Percentiles rank a stretch among this genome's conserved stretches.
Conservation (phyloP, 2,113 vertebrate species). For the Pampusana beccarii region DNA sequence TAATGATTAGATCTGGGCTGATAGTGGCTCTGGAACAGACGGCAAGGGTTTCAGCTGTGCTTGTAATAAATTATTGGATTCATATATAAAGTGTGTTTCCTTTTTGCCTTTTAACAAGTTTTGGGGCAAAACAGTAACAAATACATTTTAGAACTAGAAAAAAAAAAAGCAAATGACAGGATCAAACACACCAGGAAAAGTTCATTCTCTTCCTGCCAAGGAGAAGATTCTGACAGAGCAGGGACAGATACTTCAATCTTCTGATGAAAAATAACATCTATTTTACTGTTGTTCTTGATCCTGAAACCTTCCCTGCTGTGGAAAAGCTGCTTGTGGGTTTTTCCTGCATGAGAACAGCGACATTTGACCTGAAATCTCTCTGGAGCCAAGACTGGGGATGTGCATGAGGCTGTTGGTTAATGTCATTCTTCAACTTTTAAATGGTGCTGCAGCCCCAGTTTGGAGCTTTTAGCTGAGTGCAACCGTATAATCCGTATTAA, state of each 20-base stretch:
- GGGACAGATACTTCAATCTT: background rate
- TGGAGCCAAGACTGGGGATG: background rate
- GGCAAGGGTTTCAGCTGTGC: background rate
- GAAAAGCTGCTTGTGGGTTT: background rate
- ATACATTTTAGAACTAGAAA: background rate
- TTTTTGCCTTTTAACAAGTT: background rate
- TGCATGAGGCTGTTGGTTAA: background rate
- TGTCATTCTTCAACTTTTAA: background rate
- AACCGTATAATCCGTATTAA: background rate
- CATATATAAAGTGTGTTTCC: background rate
- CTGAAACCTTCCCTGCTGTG: background rate
- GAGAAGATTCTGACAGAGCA: background rate
- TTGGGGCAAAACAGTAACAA: background rate
- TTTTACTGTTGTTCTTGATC: background rate
- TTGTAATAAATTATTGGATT: background rate
- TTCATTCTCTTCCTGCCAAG: background rate
- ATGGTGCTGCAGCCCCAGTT: background rate
- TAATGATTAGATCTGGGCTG: background rate
- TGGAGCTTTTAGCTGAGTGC: fast-evolving
- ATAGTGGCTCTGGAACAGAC: background rate
- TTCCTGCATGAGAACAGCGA: background rate
- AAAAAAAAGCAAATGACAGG: background rate
- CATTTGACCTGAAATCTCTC: constrained; percentile 2
- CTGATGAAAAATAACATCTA: background rate
- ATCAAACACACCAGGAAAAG: background rate